phyloP scores from a whole-genome alignment of 2,888 invertebrate species.

The Platerodrilus igneus region DNA sequence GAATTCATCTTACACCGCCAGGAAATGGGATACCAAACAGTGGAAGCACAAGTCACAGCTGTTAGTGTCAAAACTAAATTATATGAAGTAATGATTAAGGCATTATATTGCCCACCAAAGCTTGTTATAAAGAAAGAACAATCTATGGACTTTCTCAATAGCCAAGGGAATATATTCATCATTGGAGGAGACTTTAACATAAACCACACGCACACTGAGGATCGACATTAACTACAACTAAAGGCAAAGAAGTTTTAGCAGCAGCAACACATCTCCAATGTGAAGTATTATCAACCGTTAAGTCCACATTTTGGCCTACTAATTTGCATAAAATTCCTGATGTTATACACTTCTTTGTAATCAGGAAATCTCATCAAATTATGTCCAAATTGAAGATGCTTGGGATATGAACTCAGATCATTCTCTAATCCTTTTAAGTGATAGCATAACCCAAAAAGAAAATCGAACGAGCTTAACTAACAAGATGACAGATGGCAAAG shows the following conservation, averaged over 20 bases:
- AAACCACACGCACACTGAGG: constrained; percentile 7
- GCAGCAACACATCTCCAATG: too few species aligned
- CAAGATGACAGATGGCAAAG: constrained; percentile 5
- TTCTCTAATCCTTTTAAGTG: not conserved
- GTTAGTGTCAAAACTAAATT: constrained; percentile 17
- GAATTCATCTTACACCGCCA: constrained; percentile 12
- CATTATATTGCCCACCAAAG: constrained; percentile 18
- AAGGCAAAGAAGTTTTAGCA: too few species aligned
- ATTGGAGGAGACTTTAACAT: constrained; percentile 9
- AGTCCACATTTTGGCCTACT: constrained; percentile 9
- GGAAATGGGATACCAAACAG: constrained; percentile 16
- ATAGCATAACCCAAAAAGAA: constrained; percentile 3
- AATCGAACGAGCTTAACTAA: constrained; percentile 1
- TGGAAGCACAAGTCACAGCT: constrained; percentile 13
- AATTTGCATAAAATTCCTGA: constrained; percentile 8
- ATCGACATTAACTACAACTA: constrained; percentile 9
- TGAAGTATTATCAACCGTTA: constrained; percentile 6
- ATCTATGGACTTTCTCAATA: constrained; percentile 9
- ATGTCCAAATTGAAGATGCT: not conserved
- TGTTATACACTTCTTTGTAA: constrained; percentile 5
- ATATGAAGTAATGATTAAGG: constrained; percentile 9
- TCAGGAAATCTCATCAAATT: constrained; percentile 3
- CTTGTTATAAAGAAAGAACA: constrained; percentile 11
- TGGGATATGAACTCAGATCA: constrained; percentile 9
- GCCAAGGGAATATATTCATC: constrained; percentile 9